Evolutionary conservation across 2,888 invertebrate genomes (phyloP), one percentile per base, ranked within the genome.

Genomic region (Arctia plantaginis): DNA sequence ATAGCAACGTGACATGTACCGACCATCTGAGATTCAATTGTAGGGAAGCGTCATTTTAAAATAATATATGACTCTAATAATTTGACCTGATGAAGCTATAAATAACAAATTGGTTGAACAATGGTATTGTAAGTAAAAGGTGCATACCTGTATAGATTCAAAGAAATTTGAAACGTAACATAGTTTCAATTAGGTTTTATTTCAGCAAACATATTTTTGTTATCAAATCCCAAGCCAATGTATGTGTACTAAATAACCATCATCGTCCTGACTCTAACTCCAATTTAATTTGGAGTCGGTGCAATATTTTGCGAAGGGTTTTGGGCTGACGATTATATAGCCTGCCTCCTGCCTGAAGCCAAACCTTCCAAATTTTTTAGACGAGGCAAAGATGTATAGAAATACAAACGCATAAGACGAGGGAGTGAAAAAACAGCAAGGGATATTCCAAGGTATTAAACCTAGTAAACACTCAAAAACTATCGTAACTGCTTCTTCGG

Each of bases 1-100:
- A 65, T 41, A 41, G 18, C 39, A 66, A 77, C 69, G 68, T 71
- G 67, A 64, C 75, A 76, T 77, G 80, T 78, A 80, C 82, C 44
- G 23, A 27, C 65, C 39, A 47, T 30, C 64, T 68, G 23, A 65
- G 65, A 62, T 33, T 71, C 66, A 62, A n/a, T 41, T 59, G 33
- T 64, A 27, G 23, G 27, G 35, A n/a, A 41, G 15, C 33, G 51
- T 51, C 35, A 62, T 18, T 62, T 39, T 62, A n/a, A 55, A 62
- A 39, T 69, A 62, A 62, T 51, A 51, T 69, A 69, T 55, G 68
- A 62, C 41, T 62, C 41, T n/a, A 41, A 70, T 27, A 30, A 62
- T 62, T 55, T 62, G 62, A 62, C 41, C 41, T 20, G n/a, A 62
- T 23, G 41, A n/a, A 62, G 59, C 62, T 62, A 66, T 66, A 62